phyloP scores from a whole-genome alignment of 2,797 vertebrate genomes.

The Heterohyrax brucei region DNA sequence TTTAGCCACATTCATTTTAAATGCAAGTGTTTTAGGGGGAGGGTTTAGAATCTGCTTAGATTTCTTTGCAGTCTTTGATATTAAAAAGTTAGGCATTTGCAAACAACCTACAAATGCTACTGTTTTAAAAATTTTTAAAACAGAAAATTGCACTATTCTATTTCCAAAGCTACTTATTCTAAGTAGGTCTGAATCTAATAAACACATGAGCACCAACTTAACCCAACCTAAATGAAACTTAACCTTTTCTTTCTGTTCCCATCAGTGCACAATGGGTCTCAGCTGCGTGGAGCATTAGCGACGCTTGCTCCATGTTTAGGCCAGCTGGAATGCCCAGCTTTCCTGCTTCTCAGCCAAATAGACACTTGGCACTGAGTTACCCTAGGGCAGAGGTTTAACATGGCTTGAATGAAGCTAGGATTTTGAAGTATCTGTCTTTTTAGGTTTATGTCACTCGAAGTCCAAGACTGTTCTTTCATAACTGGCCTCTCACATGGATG shows the following conservation, averaged over 20 bases:
- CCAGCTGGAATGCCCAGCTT: constrained; percentile 84
- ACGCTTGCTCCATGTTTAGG: constrained; percentile 49
- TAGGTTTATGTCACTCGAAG: constrained; percentile 76
- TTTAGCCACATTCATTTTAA: constrained; percentile 77
- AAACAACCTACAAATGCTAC: constrained; percentile 56
- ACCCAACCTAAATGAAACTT: constrained; percentile 72
- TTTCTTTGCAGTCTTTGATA: constrained; percentile 66
- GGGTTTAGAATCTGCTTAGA: constrained; percentile 63
- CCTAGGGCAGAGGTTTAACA: constrained; percentile 83
- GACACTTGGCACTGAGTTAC: constrained; percentile 76
- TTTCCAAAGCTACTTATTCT: constrained; percentile 71
- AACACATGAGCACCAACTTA: constrained; percentile 68
- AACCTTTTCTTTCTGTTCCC: constrained; percentile 74
- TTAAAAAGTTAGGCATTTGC: constrained; percentile 69
- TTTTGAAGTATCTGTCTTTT: constrained; percentile 77
- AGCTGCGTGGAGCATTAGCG: constrained; percentile 78
- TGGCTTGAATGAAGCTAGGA: constrained; percentile 74
- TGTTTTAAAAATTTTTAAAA: constrained; percentile 73
- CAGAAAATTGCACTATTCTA: constrained; percentile 58
- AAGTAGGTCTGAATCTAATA: constrained; percentile 64
- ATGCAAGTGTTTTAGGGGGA: constrained; percentile 63
- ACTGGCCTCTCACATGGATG: constrained; percentile 74
- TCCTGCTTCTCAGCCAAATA: constrained; percentile 79
- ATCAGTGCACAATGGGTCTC: constrained; percentile 82
- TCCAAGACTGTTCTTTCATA: constrained; percentile 81